Evolutionary conservation across 1,140 invertebrate species (phyloP), one percentile per base, ranked within the genome.

Genomic region (Drosophila tani): DNA sequence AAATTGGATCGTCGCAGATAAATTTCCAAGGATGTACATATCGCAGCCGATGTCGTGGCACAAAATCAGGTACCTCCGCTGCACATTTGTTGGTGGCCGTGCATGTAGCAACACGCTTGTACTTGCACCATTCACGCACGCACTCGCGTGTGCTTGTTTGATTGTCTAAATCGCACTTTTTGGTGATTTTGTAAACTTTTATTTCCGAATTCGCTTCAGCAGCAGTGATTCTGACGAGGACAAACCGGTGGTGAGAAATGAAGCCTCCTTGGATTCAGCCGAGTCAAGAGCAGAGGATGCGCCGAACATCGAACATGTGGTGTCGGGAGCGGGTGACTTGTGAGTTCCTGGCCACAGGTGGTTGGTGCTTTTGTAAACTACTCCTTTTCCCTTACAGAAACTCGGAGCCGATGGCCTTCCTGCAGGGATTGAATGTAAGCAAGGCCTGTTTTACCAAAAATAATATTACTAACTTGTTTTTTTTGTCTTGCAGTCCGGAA

Each of bases 351-450:
- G 15, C 35, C 27, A 59, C 40, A 82, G 40, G 32, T 83, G 71
- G 38, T 41, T 29, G n/a, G 1, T 29, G 29, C 12, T 5, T 8
- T 32, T 45, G 14, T 40, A 38, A 21, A 65, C 29, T 41, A n/a
- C 3, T 38, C 41, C 3, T 21, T 41, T 35, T 41, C 5, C 2
- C 43, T 19, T 1, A 12, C 45, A 92, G 91, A 32, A 57, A 59
- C 24, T 75, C 75, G 24, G 91, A 92, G 24, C 77, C 83, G 2
- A 63, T 87, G 78, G 73, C 91, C 38, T 92, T 71, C 65, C 75
- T 92, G 9, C 86, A 92, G 66, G 91, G 87, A 41, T 50, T 92
- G 5, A 82, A 92, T 64, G 91, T 92, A 56, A 88, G 91, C 88
- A 35, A 2, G 14, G 32, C 17, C 19, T 8, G 5, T 19, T 45